These are phyloP conservation scores for Neodiprion fabricii DNA, from an alignment of 1,140 invertebrate genomes.

Conservation along the genomic window DNA sequence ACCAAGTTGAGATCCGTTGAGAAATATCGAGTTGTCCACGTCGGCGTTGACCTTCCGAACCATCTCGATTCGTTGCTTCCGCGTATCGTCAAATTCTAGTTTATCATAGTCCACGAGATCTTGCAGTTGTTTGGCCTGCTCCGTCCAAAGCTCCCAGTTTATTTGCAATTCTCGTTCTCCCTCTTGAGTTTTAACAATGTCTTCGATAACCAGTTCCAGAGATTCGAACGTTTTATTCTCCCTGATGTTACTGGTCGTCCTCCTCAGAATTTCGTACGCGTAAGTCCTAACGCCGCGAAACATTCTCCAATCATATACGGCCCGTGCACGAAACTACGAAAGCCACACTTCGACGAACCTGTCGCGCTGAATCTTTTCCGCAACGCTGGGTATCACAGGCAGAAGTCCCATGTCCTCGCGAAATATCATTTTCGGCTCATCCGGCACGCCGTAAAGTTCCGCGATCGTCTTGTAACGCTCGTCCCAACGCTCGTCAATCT, in stretches of 20 bases:
- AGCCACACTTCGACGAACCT: constrained; percentile 30
- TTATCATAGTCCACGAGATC: constrained; percentile 32
- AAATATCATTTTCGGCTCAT: constrained; percentile 34
- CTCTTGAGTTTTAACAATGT: constrained; percentile 31
- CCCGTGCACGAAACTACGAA: no score
- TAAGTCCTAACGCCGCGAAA: constrained; percentile 32
- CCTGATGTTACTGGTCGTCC: constrained; percentile 34
- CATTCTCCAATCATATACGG: no score
- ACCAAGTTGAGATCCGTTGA: constrained; percentile 32
- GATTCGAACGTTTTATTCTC: constrained; percentile 30
- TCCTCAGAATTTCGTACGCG: constrained; percentile 34
- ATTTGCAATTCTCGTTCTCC: constrained; percentile 36
- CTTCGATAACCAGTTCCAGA: constrained; percentile 39
- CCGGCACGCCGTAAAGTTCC: constrained; percentile 29
- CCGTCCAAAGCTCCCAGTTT: constrained; percentile 38
- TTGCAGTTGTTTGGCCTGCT: constrained; percentile 29
- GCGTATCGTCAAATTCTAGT: constrained; percentile 21
- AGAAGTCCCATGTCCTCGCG: constrained; percentile 32
- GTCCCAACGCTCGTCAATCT: constrained; percentile 33
- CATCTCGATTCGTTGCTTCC: constrained; percentile 20
- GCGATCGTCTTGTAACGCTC: constrained; percentile 34
- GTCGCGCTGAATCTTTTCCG: constrained; percentile 43
- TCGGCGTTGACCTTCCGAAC: constrained; percentile 21
- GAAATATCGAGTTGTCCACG: constrained; percentile 29
- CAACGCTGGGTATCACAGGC: constrained; percentile 22